A percentile compares a stretch with the other conserved stretches of the same genome.
phyloP scores from a whole-genome alignment of 2,113 vertebrate species.

The Sciurus niger region DNA sequence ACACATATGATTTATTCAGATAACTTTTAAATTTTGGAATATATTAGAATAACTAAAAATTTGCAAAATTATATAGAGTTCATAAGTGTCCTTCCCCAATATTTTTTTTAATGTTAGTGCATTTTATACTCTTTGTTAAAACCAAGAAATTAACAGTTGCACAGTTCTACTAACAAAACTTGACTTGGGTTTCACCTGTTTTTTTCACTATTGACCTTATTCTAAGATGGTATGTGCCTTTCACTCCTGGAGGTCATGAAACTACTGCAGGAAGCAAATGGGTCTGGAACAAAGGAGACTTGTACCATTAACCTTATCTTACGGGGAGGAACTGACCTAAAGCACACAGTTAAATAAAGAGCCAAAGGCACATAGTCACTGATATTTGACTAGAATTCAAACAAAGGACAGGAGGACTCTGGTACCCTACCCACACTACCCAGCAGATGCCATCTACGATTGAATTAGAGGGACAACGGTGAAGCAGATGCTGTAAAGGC shows the following conservation, averaged over 20 bases:
- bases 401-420: neutral
- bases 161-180: neutral
- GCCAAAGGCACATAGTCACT: neutral
- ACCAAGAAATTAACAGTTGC: neutral
- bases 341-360: neutral
- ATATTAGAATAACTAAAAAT: constrained; percentile 22
- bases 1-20: neutral
- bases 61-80: neutral
- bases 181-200: neutral
- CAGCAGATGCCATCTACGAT: neutral
- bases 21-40: neutral
- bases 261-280: constrained; percentile 3
- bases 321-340: neutral
- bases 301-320: neutral
- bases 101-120: neutral
- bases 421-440: neutral
- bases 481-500: neutral
- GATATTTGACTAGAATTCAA: neutral
- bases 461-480: neutral
- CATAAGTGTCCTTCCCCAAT: neutral
- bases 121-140: neutral
- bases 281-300: neutral
- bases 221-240: neutral
- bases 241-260: neutral
- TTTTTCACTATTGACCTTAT: neutral